Evolutionary conservation across 2,797 vertebrate species (phyloP).

Genomic region (Aythya fuligula): DNA sequence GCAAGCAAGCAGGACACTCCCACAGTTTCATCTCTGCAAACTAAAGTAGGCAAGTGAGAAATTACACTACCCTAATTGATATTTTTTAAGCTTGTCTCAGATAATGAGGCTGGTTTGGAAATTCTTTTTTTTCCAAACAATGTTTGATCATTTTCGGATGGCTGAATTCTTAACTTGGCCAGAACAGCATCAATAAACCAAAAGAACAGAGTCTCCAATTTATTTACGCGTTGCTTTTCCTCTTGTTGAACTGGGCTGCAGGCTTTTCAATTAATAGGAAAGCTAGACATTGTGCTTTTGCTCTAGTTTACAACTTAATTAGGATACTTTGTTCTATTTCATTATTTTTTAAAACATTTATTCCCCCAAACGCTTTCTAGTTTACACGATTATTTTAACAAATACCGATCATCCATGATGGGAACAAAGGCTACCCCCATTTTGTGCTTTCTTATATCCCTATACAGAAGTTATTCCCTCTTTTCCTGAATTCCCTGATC

Average conservation of each 20-base stretch:
- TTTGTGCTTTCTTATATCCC: background rate
- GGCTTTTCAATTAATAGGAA: constrained; percentile 68
- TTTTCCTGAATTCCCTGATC: background rate
- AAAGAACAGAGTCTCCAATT: constrained; percentile 54
- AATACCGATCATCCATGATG: background rate
- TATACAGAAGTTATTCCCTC: background rate
- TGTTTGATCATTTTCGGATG: constrained; percentile 73
- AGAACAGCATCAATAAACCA: constrained; percentile 71
- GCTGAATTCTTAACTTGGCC: constrained; percentile 74
- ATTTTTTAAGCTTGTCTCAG: constrained; percentile 75
- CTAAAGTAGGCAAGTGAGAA: constrained; percentile 83
- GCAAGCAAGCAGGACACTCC: constrained; percentile 79
- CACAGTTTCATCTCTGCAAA: constrained; percentile 83
- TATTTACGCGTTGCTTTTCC: constrained; percentile 64
- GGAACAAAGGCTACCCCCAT: background rate
- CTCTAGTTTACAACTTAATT: constrained; percentile 27
- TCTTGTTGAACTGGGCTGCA: constrained; percentile 11
- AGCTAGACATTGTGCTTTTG: background rate
- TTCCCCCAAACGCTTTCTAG: background rate
- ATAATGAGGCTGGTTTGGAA: constrained; percentile 85
- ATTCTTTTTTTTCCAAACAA: constrained; percentile 48
- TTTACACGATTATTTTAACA: constrained; percentile 10
- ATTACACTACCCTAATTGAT: constrained; percentile 88
- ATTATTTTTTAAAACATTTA: background rate
- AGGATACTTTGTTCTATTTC: background rate